Percentiles rank a stretch among this genome's conserved stretches.
These are phyloP conservation scores for Eristalinus sepulchralis DNA, from an alignment of 2,888 invertebrate species.

Conservation along the genomic window DNA sequence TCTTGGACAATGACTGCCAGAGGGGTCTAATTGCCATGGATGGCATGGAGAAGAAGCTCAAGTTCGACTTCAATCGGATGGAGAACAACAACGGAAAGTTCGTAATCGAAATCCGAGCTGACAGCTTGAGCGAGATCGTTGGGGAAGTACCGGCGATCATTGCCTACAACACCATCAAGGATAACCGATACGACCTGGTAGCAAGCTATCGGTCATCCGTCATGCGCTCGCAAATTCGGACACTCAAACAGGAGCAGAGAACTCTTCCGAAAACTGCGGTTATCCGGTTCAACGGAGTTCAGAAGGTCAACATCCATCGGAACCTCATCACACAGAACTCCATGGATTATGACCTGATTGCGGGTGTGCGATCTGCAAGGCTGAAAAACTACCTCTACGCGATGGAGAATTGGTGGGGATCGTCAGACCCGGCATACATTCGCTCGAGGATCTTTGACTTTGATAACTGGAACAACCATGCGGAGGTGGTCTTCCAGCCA, in stretches of 20 bases:
- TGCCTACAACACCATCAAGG: slow-evolving; percentile 88
- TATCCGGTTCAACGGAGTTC: slow-evolving; percentile 95
- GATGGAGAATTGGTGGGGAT: slow-evolving; percentile 98
- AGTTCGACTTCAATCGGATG: slow-evolving; percentile 90
- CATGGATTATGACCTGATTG: slow-evolving; percentile 94
- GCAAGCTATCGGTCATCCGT: slow-evolving; percentile 74
- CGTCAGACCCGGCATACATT: slow-evolving; percentile 87
- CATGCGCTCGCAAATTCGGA: slow-evolving; percentile 75
- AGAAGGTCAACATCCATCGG: slow-evolving; percentile 93
- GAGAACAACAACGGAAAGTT: slow-evolving; percentile 90
- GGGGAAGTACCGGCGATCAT: slow-evolving; percentile 92
- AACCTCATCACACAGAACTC: slow-evolving; percentile 93
- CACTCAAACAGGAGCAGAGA: slow-evolving; percentile 78
- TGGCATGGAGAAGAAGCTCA: slow-evolving; percentile 98
- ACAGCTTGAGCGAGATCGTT: slow-evolving; percentile 96
- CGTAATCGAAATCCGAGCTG: slow-evolving; percentile 92
- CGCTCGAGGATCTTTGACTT: slow-evolving; percentile 96
- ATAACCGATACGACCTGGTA: slow-evolving; percentile 83
- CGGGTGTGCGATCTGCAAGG: slow-evolving; percentile 94
- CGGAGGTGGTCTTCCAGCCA: slow-evolving; percentile 94
- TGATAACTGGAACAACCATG: slow-evolving; percentile 99
- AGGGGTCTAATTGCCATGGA: slow-evolving; percentile 89
- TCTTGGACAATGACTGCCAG: slow-evolving; percentile 92
- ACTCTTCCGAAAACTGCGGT: slow-evolving; percentile 86
- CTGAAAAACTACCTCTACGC: slow-evolving; percentile 94